These are phyloP conservation scores for Lagopus muta DNA, from an alignment of 2,113 vertebrate species.

Conservation along the genomic window DNA sequence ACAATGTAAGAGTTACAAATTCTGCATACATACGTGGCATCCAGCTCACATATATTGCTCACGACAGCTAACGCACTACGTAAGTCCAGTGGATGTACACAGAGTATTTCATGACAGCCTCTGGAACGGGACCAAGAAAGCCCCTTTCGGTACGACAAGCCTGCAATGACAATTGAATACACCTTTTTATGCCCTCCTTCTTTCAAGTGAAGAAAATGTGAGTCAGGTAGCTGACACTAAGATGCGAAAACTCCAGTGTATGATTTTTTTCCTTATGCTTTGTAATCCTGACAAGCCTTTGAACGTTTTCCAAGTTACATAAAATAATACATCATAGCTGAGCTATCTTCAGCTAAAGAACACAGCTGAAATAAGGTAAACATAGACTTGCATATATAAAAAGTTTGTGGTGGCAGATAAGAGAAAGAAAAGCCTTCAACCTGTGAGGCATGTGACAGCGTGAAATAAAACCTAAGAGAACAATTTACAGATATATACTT, in stretches of 20 bases:
- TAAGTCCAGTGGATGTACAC: constrained; percentile 87
- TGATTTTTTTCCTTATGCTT: background rate
- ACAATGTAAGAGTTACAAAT: background rate
- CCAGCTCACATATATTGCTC: constrained; percentile 58
- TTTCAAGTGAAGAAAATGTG: background rate
- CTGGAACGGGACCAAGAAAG: constrained; percentile 85
- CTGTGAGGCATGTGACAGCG: background rate
- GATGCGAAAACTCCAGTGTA: background rate
- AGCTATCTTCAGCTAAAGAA: background rate
- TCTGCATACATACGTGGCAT: constrained; percentile 80
- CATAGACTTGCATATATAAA: background rate
- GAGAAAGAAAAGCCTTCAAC: background rate
- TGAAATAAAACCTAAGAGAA: background rate
- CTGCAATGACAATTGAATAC: constrained; percentile 72
- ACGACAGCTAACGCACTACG: constrained; percentile 75
- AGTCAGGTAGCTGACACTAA: background rate
- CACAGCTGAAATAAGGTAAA: background rate
- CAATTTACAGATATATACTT: background rate
- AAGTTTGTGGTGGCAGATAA: background rate
- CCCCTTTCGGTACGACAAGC: constrained; percentile 94
- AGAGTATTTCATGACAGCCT: constrained; percentile 80
- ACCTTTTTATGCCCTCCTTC: background rate
- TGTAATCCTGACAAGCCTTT: background rate
- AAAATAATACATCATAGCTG: background rate
- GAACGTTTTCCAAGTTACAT: background rate